A percentile compares a stretch with the other conserved stretches of the same genome.
Evolutionary conservation across 1,140 invertebrate genomes (phyloP).

Genomic region (Nymphalis io): DNA sequence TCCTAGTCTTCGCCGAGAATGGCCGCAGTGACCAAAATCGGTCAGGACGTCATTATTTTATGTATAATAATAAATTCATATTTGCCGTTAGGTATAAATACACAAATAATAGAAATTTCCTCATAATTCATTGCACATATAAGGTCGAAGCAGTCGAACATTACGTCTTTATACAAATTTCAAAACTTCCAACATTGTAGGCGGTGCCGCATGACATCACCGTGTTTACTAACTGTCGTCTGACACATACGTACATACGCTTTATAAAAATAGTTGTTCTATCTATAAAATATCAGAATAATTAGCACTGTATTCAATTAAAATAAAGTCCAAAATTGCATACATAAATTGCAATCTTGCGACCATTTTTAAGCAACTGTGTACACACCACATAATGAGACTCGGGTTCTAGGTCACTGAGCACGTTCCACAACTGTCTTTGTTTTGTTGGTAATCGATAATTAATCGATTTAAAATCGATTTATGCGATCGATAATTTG

Average conservation of each 20-base stretch:
- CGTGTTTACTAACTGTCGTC: conserved; percentile 55
- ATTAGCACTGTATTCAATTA: conserved; percentile 31
- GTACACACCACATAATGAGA: conserved; percentile 39
- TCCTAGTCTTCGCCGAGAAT: too few relatives aligned
- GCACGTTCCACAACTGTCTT: conserved; percentile 46
- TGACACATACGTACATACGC: conserved; percentile 44
- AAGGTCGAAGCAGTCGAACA: neutral
- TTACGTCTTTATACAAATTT: conserved; percentile 30
- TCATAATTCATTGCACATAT: neutral
- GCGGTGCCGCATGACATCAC: conserved; percentile 62
- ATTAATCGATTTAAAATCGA: conserved; percentile 28
- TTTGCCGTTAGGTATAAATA: too few relatives aligned
- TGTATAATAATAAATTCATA: too few relatives aligned
- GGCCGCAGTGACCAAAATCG: too few relatives aligned
- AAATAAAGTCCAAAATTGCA: conserved; percentile 21
- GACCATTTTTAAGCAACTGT: conserved; percentile 34
- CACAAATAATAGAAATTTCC: neutral
- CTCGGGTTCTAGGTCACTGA: conserved; percentile 61
- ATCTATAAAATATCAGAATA: conserved; percentile 12
- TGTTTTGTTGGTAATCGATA: conserved; percentile 31
- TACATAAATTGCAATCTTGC: conserved; percentile 7
- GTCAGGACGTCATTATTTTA: too few relatives aligned
- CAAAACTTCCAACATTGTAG: conserved; percentile 44
- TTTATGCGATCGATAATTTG: conserved; percentile 10
- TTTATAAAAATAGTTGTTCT: conserved; percentile 33